These are phyloP conservation scores for Agrotis segetum DNA, from an alignment of 2,888 invertebrate species.

Conservation along the genomic window DNA sequence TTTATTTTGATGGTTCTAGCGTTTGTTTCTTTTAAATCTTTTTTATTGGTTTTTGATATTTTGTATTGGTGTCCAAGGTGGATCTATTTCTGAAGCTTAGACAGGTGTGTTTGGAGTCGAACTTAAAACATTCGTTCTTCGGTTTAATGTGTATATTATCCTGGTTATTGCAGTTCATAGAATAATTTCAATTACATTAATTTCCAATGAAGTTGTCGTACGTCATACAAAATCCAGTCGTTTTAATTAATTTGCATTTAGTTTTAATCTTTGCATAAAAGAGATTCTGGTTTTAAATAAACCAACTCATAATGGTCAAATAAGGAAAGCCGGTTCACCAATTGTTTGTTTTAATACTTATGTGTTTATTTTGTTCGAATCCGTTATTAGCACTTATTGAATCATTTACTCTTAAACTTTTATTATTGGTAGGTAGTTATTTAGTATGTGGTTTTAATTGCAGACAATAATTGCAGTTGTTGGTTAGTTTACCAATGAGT, in stretches of 20 bases:
- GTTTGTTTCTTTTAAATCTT: not conserved
- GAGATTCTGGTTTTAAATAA: not conserved
- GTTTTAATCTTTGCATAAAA: not conserved
- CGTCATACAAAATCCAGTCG: not conserved
- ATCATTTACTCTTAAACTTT: conserved; percentile 38
- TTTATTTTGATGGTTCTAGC: conserved; percentile 9
- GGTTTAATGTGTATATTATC: not conserved
- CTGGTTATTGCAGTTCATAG: not conserved
- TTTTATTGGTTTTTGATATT: conserved; percentile 2
- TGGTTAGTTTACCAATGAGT: conserved; percentile 11
- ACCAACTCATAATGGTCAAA: conserved; percentile 11
- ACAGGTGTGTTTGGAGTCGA: not conserved
- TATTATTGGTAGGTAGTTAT: not conserved
- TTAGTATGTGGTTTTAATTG: conserved; percentile 13
- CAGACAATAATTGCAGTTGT: not conserved
- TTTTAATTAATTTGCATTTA: not conserved
- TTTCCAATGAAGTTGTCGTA: not conserved
- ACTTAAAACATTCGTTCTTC: not conserved
- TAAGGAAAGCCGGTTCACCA: conserved; percentile 34
- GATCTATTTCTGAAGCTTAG: no score
- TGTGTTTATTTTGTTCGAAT: conserved; percentile 34
- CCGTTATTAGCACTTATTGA: conserved; percentile 48
- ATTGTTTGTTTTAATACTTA: conserved; percentile 17
- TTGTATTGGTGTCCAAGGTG: not conserved
- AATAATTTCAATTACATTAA: not conserved